Conservation (phyloP, 2,113 vertebrate genomes). For the Elaphurus davidianus region DNA sequence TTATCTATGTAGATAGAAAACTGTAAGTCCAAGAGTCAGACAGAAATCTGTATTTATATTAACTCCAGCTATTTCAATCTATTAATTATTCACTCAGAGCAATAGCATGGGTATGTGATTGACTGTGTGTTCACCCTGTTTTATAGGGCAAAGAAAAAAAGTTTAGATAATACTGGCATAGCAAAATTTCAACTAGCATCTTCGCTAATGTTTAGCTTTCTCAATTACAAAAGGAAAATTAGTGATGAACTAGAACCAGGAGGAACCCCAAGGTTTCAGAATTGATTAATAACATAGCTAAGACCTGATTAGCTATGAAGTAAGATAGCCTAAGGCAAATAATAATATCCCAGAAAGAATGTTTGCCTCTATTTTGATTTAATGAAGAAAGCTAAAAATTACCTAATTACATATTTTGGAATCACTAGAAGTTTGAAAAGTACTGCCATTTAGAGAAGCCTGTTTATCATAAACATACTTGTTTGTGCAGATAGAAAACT, state of each 20-base stretch:
- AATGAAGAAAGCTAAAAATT: neutral
- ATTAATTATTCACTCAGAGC: neutral
- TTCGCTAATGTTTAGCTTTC: neutral
- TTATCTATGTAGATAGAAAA: neutral
- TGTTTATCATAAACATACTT: fast-evolving
- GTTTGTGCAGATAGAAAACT: neutral
- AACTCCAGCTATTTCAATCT: neutral
- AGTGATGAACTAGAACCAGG: neutral
- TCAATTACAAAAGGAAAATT: neutral
- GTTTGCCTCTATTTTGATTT: neutral
- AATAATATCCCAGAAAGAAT: neutral
- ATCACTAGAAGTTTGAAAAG: neutral
- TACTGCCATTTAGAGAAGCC: neutral
- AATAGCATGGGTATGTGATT: neutral
- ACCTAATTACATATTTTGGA: neutral
- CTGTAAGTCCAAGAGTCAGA: neutral
- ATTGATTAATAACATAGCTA: neutral
- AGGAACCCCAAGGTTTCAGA: neutral
- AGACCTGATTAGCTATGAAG: neutral
- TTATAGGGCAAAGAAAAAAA: neutral
- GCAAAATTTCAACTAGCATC: neutral
- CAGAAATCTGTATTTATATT: neutral
- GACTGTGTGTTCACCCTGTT: neutral
- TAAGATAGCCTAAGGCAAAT: neutral
- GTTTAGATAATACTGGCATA: neutral